Evolutionary conservation across 2,797 vertebrate species (phyloP), one percentile per base, ranked within the genome.

Genomic region (Molossus alvarezi): DNA sequence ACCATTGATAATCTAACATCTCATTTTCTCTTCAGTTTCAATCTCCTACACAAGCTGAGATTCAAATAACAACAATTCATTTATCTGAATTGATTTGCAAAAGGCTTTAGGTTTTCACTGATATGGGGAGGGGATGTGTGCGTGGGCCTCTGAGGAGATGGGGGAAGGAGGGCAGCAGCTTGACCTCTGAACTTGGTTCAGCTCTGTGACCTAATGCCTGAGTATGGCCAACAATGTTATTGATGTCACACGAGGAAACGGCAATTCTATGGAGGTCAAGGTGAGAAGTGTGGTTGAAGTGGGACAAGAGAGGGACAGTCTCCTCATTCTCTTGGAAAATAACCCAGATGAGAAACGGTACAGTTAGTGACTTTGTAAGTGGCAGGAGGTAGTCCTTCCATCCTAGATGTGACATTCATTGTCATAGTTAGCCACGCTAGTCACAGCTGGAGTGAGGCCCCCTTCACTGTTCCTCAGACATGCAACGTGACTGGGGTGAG

Each of bases 21-120:
- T 90, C 82, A 51, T 95, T 98, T 96, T 96, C 88, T 88, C 17
- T 91, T 96, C 94, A 67, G 57, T 83, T 95, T 85, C 95, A 84
- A 37, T 94, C 88, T 94, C 80, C 64, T 92, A 82, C 15, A 76
- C 53, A 96, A 88, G 96, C 76, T 81, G 58, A 96, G n/a, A 91
- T 77, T 94, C 67, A 21, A 90, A 96, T 91, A 87, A 90, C 90
- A 92, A 20, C 91, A 91, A 73, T 92, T 86, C 20, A 58, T 91
- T 94, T 87, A 96, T 75, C 93, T 85, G 58, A 90, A 90, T 82
- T 88, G 51, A 95, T 90, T 95, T 95, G 57, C 55, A 60, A 82
- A 95, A 72, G 88, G 27, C 11, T 65, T 88, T 84, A 69, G 11
- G 18, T 84, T 95, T 96, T 92, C n/a, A 79, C n/a, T 75, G 53